Conservation (phyloP, 2,888 invertebrate species). For the Platycheirus rosarum region DNA sequence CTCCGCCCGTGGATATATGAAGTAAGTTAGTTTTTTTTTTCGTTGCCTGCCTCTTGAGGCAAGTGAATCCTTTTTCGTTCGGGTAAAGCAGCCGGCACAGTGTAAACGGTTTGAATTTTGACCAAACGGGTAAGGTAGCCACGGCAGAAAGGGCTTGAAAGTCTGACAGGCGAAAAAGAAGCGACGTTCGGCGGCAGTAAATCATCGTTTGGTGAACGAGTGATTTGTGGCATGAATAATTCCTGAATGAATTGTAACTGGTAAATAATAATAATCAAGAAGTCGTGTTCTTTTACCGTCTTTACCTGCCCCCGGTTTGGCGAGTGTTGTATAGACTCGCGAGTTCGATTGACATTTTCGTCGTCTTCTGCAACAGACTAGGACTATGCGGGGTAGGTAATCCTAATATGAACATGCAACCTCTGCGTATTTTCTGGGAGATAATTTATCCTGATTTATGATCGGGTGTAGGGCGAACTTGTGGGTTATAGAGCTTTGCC, state of each 20-base stretch:
- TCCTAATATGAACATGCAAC: background rate
- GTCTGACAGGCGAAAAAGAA: conserved; percentile 73
- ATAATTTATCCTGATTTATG: conserved; percentile 74
- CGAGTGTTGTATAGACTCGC: conserved; percentile 11
- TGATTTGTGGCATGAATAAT: conserved; percentile 76
- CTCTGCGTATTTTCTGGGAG: conserved; percentile 47
- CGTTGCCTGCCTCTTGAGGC: conserved; percentile 5
- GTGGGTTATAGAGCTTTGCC: conserved; percentile 28
- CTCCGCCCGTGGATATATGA: conserved; percentile 33
- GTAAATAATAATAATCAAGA: conserved; percentile 74
- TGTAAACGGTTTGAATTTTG: conserved; percentile 73
- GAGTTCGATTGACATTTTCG: conserved; percentile 65
- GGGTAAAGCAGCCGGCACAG: conserved; percentile 42
- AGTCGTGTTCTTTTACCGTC: conserved; percentile 54
- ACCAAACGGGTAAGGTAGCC: conserved; percentile 28
- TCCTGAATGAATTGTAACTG: conserved; percentile 75
- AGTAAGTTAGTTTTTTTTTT: conserved; percentile 5
- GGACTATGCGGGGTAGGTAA: background rate
- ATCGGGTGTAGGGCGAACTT: conserved; percentile 44
- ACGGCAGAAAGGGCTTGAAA: conserved; percentile 25
- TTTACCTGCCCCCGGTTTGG: conserved; percentile 24
- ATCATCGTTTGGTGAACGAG: conserved; percentile 74
- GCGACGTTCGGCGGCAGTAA: conserved; percentile 70
- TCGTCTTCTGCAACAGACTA: conserved; percentile 19
- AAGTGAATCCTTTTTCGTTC: conserved; percentile 63